Conservation (phyloP, 2,797 vertebrate species). For the Sebastes cheni region DNA sequence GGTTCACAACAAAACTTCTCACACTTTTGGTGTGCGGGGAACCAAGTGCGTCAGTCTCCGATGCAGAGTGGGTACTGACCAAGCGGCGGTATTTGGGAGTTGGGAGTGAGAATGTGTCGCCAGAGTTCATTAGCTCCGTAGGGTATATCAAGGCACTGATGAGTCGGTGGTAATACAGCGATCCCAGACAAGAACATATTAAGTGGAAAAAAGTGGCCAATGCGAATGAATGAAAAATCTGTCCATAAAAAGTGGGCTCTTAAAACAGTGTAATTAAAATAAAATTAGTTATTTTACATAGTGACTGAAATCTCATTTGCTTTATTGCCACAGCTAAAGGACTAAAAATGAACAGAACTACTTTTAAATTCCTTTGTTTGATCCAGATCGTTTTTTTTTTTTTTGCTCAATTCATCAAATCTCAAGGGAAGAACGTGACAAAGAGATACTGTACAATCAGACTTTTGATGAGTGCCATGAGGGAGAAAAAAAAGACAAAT, state of each 20-base stretch:
- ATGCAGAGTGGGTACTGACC: too few relatives aligned
- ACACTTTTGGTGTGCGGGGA: background rate
- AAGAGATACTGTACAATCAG: background rate
- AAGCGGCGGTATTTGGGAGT: too few relatives aligned
- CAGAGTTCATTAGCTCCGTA: background rate
- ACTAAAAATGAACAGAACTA: background rate
- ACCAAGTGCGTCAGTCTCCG: too few relatives aligned
- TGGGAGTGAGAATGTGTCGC: too few relatives aligned
- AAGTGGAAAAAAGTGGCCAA: background rate
- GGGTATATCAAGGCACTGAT: background rate
- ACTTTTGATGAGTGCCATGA: background rate
- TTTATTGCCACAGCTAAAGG: background rate
- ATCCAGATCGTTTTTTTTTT: background rate
- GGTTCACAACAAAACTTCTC: background rate
- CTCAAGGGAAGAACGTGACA: slow-evolving; percentile 2
- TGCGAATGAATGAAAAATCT: background rate
- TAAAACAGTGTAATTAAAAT: background rate
- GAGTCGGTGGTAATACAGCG: background rate
- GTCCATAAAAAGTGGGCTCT: background rate
- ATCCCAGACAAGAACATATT: background rate
- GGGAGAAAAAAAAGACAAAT: background rate
- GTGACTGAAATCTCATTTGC: background rate
- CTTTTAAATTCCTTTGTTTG: slow-evolving; percentile 7
- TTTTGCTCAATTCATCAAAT: background rate
- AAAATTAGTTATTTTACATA: background rate